Conservation (phyloP, 1,140 invertebrate genomes). For the Euwallacea similis region DNA sequence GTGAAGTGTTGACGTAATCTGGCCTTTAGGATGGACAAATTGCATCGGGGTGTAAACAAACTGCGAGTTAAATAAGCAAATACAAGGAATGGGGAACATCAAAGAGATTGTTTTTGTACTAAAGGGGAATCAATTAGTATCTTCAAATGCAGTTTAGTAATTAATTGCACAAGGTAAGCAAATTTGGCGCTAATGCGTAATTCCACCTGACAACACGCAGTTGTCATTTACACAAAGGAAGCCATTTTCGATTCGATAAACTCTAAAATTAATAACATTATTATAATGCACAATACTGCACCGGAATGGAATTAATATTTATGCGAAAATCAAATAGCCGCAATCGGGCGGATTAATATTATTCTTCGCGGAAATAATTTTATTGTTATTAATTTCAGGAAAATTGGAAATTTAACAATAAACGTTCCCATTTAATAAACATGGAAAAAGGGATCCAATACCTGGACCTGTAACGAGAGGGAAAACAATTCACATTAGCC, state of each 20-base stretch:
- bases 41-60: slow-evolving; percentile 1
- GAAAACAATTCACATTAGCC: too few species aligned
- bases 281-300: slow-evolving; percentile 12
- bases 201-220: background rate
- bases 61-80: slow-evolving; percentile 4
- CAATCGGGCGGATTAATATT: slow-evolving; percentile 3
- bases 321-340: slow-evolving; percentile 1
- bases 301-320: slow-evolving; percentile 9
- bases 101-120: slow-evolving; percentile 4
- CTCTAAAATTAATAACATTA: slow-evolving; percentile 8
- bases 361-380: background rate
- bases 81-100: background rate
- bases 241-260: slow-evolving; percentile 11
- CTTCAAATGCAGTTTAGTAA: slow-evolving; percentile 1
- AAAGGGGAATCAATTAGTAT: background rate
- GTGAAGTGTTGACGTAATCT: slow-evolving; percentile 1
- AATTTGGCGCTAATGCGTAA: background rate
- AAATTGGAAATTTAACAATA: background rate
- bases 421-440: too few species aligned
- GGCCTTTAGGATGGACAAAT: slow-evolving; percentile 1
- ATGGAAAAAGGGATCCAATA: too few species aligned
- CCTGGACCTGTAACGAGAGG: too few species aligned
- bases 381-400: slow-evolving; percentile 6
- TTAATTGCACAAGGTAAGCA: slow-evolving; percentile 1
- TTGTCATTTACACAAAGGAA: slow-evolving; percentile 7